These are phyloP conservation scores for Epinephelus coioides DNA, from an alignment of 2,797 vertebrate species.

Conservation along the genomic window DNA sequence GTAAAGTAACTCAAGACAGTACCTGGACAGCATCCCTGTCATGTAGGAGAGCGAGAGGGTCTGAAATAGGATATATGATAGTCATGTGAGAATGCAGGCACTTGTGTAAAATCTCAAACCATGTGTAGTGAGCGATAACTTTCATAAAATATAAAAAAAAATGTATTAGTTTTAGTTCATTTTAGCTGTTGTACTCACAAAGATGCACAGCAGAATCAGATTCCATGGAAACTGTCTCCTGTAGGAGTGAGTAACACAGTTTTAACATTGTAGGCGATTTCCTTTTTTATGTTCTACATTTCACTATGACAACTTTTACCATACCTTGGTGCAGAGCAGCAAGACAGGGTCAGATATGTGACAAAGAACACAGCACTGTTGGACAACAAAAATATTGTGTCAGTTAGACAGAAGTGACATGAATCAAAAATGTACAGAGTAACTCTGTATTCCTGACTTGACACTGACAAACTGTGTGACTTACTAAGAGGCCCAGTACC, in stretches of 20 bases:
- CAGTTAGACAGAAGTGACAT: neutral
- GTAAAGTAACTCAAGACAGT: constrained; percentile 36
- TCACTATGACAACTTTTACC: neutral
- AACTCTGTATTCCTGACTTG: neutral
- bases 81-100: neutral
- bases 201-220: constrained; percentile 92
- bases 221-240: constrained; percentile 97
- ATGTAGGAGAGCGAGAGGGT: constrained; percentile 95
- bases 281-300: neutral
- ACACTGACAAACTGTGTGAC: constrained; percentile 66
- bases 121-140: neutral
- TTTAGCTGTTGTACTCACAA: constrained; percentile 87
- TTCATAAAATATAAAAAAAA: neutral
- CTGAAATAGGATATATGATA: constrained; percentile 82
- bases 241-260: constrained; percentile 29
- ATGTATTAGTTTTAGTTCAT: neutral
- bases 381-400: constrained; percentile 40
- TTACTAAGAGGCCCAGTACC: constrained; percentile 99
- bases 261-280: neutral
- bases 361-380: constrained; percentile 92
- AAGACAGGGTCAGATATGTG: constrained; percentile 93
- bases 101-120: neutral
- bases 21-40: constrained; percentile 97
- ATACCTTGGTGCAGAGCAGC: constrained; percentile 92
- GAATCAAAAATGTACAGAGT: neutral